These are phyloP conservation scores for Formica exsecta DNA, from an alignment of 1,140 invertebrate genomes.

Conservation along the genomic window DNA sequence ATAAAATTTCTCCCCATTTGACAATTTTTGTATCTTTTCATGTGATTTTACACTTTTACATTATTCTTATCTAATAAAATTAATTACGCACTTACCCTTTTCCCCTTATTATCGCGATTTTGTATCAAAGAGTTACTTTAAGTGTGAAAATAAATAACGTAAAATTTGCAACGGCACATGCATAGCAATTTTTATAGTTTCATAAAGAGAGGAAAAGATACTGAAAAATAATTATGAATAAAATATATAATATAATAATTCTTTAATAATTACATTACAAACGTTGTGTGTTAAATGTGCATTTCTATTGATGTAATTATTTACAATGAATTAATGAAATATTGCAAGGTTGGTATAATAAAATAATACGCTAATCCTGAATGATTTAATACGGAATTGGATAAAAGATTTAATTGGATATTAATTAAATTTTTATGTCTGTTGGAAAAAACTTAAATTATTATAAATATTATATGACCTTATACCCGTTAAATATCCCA, in stretches of 20 bases:
- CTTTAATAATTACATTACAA: neutral
- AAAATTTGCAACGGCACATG: neutral
- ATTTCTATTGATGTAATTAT: slow-evolving; percentile 6
- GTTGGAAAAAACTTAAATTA: slow-evolving; percentile 13
- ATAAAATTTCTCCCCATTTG: neutral
- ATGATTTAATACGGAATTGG: neutral
- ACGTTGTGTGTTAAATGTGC: neutral
- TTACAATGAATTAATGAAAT: neutral
- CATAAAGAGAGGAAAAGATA: neutral
- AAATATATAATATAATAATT: neutral
- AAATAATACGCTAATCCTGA: neutral
- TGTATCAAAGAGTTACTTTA: neutral
- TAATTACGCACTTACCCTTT: slow-evolving; percentile 14
- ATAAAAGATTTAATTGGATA: slow-evolving; percentile 21
- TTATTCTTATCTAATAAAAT: neutral
- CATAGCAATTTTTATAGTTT: neutral
- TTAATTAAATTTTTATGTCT: slow-evolving; percentile 4
- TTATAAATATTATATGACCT: slow-evolving; percentile 22
- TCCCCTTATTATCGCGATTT: neutral
- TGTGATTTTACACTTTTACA: neutral
- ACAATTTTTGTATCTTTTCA: neutral
- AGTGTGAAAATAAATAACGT: neutral
- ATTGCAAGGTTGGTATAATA: neutral
- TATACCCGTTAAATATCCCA: slow-evolving; percentile 25
- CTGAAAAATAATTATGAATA: neutral